These are phyloP conservation scores for Bombus consobrinus DNA, from an alignment of 1,140 invertebrate genomes.

Conservation along the genomic window DNA sequence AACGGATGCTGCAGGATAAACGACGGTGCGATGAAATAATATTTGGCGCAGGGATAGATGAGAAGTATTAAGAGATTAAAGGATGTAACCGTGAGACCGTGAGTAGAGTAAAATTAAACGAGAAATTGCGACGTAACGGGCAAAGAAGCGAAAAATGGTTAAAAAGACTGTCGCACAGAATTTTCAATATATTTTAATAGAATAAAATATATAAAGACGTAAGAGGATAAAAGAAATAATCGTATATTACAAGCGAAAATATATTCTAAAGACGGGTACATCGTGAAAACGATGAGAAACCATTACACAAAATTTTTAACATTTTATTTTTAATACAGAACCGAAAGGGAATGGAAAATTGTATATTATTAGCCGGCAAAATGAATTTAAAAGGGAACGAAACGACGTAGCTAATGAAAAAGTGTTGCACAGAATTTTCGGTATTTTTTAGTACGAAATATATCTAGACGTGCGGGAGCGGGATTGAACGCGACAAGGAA, in stretches of 20 bases:
- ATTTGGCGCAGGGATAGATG: not conserved
- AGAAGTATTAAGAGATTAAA: conserved; percentile 23
- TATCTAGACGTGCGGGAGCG: not conserved
- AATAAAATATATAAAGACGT: not conserved
- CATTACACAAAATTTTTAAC: not conserved
- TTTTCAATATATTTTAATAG: not conserved
- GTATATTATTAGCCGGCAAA: too few relatives aligned
- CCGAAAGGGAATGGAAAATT: too few relatives aligned
- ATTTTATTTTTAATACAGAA: not conserved
- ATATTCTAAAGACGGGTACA: not conserved
- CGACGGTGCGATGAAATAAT: not conserved
- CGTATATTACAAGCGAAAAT: not conserved
- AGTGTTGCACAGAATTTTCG: not conserved
- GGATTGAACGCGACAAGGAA: not conserved
- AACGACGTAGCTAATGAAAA: not conserved
- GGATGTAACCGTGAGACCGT: not conserved
- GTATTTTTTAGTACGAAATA: not conserved
- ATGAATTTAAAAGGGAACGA: not conserved
- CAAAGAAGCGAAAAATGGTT: not conserved
- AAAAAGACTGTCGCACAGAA: not conserved
- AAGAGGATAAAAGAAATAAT: not conserved
- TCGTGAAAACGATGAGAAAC: not conserved
- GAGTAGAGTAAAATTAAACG: not conserved
- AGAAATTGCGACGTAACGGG: not conserved
- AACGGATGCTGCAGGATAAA: not conserved